Conservation (phyloP, 2,888 invertebrate species). For the Dorcus hopei region DNA sequence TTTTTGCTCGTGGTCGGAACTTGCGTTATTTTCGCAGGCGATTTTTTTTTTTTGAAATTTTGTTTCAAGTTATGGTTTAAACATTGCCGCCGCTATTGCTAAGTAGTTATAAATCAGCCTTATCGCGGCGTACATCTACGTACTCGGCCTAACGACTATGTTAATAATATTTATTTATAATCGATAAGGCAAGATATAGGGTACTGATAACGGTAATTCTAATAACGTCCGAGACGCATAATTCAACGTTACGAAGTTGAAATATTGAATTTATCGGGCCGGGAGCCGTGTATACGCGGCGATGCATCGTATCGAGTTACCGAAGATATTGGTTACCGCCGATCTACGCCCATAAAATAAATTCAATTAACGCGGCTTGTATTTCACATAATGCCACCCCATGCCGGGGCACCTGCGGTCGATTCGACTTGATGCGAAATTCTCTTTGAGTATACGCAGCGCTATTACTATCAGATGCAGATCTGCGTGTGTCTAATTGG, state of each 20-base stretch:
- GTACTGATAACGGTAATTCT: constrained; percentile 2
- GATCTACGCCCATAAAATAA: constrained; percentile 31
- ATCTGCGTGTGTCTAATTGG: too few relatives aligned
- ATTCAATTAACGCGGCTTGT: constrained; percentile 33
- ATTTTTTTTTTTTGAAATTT: too few relatives aligned
- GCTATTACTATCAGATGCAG: constrained; percentile 13
- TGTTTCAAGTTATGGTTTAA: too few relatives aligned
- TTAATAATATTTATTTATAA: constrained; percentile 16
- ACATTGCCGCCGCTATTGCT: too few relatives aligned
- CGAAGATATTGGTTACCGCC: constrained; percentile 19
- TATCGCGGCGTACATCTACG: constrained; percentile 12
- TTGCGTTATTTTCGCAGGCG: too few relatives aligned
- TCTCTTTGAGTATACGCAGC: constrained; percentile 17
- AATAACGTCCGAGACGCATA: neutral
- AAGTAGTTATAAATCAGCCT: constrained; percentile 12
- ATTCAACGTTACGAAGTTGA: constrained; percentile 1
- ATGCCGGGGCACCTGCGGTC: constrained; percentile 27
- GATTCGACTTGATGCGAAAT: constrained; percentile 12
- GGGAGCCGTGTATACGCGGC: constrained; percentile 13
- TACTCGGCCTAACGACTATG: constrained; percentile 4
- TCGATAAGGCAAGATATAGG: constrained; percentile 12
- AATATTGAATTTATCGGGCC: constrained; percentile 21
- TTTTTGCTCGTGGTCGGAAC: neutral
- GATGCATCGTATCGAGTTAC: constrained; percentile 16
- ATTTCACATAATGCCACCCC: constrained; percentile 33